These are phyloP conservation scores for Batillaria attramentaria DNA, from an alignment of 1,140 invertebrate genomes.

Conservation along the genomic window DNA sequence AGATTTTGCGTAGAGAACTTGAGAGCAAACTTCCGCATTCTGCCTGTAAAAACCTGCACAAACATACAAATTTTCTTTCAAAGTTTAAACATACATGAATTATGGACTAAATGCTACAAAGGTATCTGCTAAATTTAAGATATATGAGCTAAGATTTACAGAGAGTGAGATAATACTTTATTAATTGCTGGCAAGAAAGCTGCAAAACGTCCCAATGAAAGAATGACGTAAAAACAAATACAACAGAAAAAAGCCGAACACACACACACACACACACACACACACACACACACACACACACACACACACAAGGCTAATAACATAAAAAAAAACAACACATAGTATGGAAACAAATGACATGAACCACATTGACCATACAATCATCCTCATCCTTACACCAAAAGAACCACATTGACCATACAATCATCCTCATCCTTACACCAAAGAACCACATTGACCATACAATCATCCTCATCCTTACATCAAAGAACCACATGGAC, in stretches of 20 bases:
- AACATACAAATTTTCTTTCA: constrained; percentile 29
- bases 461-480: too few relatives aligned
- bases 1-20: constrained; percentile 77
- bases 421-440: too few relatives aligned
- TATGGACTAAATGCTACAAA: not conserved
- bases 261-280: constrained; percentile 5
- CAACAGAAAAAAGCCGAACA: not conserved
- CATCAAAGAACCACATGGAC: too few relatives aligned
- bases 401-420: too few relatives aligned
- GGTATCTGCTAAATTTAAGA: too few relatives aligned
- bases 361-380: too few relatives aligned
- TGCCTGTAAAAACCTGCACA: constrained; percentile 82
- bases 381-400: too few relatives aligned
- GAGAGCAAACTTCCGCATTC: constrained; percentile 85
- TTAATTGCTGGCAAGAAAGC: not conserved
- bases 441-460: too few relatives aligned
- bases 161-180: too few relatives aligned
- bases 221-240: not conserved
- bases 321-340: not conserved
- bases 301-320: not conserved
- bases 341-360: not conserved
- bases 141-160: too few relatives aligned
- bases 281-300: not conserved
- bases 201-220: not conserved
- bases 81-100: constrained; percentile 11